Base-by-base conservation (phyloP, 2,113 vertebrate genomes). In the Hippocampus barbouri region DNA sequence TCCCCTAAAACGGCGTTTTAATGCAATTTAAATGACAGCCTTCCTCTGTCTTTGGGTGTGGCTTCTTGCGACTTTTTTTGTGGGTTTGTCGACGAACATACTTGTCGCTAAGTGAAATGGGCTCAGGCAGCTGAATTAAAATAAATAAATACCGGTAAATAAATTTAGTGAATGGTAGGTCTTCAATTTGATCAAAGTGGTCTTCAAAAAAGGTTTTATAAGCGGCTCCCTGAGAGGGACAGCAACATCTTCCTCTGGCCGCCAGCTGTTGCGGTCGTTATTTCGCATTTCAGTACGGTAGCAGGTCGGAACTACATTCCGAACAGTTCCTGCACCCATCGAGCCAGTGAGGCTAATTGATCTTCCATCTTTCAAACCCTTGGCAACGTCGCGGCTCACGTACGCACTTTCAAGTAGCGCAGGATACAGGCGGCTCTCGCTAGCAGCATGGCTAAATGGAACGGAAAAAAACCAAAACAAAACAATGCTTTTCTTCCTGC, bases 361-460 rank as follows among this genome's bases (percentile, higher is more conserved):
- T 84, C 71, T 68, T 84, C 86, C 83, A 85, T 86, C 85, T 83
- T 77, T 79, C 82, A 80, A 75, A 80, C 76, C 70, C 80, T 83
- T 88, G 81, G 81, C 81, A 79, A 67, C 5, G 72, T 21, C 69
- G 45, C 34, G 23, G 69, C 84, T 68, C 68, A 71, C 72, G 53
- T 69, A 47, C 43, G 0, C 23, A 47, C 34, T 45, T 27, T 47
- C 5, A 66, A 45, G 72, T 76, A 89, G 85, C 75, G 76, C 74
- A 73, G 74, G 85, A 83, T 77, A 75, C 86, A 74, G 68, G 63
- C 79, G 82, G 73, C 78, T 77, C 69, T 81, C 69, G 79, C 68
- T 68, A 43, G 66, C 67, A 75, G 70, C 61, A 72, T 72, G 80
- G 70, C 70, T 73, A 77, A 83, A 85, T 66, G 73, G 74, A 79